Conservation (phyloP, 2,888 invertebrate species). For the Hemistola chrysoprasaria region DNA sequence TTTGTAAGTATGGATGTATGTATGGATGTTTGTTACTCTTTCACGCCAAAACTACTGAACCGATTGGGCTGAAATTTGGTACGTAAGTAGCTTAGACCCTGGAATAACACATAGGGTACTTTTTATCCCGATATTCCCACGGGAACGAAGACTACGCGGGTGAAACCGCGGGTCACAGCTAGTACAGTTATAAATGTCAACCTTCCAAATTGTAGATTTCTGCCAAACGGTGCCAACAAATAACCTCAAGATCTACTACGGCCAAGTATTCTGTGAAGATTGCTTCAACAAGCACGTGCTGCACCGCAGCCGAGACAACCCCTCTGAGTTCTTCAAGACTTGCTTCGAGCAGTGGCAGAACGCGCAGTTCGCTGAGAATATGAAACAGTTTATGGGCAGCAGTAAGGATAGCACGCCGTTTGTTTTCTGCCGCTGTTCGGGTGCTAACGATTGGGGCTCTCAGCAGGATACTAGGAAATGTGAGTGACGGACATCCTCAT, state of each 20-base stretch:
- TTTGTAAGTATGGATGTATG: too few relatives aligned
- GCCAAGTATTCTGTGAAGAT: conserved; percentile 71
- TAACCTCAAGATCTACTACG: conserved; percentile 68
- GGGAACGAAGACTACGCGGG: too few relatives aligned
- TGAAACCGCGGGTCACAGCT: too few relatives aligned
- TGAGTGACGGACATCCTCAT: conserved; percentile 37
- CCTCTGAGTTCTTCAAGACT: conserved; percentile 64
- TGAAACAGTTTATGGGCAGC: conserved; percentile 60
- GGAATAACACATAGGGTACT: too few relatives aligned
- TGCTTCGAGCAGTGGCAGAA: conserved; percentile 73
- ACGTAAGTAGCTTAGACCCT: too few relatives aligned
- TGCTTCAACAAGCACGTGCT: conserved; percentile 66
- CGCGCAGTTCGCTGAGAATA: conserved; percentile 50
- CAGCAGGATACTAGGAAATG: conserved; percentile 61
- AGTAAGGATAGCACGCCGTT: conserved; percentile 52
- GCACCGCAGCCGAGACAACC: conserved; percentile 56
- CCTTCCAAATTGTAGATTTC: conserved; percentile 52
- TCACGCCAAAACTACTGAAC: too few relatives aligned
- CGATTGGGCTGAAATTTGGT: too few relatives aligned
- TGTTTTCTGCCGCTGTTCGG: conserved; percentile 59
- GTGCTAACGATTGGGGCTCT: conserved; percentile 45
- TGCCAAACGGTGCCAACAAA: conserved; percentile 59
- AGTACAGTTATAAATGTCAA: too few relatives aligned
- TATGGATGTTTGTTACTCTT: too few relatives aligned
- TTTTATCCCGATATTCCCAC: too few relatives aligned